Evolutionary conservation across 2,113 vertebrate species (phyloP).

Genomic region (Hyaena hyaena): DNA sequence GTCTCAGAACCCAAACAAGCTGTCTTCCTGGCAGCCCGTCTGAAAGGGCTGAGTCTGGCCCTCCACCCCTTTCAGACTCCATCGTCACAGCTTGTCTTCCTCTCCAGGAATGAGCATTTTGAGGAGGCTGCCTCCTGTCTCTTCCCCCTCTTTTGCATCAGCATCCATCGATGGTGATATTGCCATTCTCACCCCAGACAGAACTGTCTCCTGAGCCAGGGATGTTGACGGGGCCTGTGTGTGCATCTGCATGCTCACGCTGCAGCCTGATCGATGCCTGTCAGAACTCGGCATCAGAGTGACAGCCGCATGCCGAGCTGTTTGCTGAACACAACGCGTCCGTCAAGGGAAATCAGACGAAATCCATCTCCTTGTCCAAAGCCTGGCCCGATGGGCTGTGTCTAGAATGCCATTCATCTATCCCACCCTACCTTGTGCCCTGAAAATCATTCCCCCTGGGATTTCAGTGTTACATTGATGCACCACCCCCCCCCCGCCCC

Average conservation of each 20-base stretch:
- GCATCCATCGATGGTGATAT: not conserved
- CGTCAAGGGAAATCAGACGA: slow-evolving; percentile 76
- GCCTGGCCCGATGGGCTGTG: slow-evolving; percentile 37
- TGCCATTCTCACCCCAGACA: not conserved
- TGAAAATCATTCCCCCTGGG: not conserved
- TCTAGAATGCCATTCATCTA: slow-evolving; percentile 47
- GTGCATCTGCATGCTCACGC: slow-evolving; percentile 54
- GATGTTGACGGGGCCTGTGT: slow-evolving; percentile 42
- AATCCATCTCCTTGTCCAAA: slow-evolving; percentile 76
- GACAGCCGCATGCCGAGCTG: slow-evolving; percentile 71
- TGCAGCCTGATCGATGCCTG: slow-evolving; percentile 78
- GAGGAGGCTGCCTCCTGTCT: not conserved
- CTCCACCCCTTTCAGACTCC: not conserved
- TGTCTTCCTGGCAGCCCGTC: slow-evolving; percentile 37
- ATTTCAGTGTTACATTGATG: not conserved
- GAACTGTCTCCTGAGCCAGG: not conserved
- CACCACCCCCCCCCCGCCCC: not conserved
- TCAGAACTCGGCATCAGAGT: slow-evolving; percentile 71
- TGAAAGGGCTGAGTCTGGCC: not conserved
- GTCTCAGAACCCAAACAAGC: not conserved
- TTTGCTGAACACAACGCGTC: slow-evolving; percentile 78
- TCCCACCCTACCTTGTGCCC: slow-evolving; percentile 20
- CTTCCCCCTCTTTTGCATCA: not conserved
- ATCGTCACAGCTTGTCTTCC: not conserved
- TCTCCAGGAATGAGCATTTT: not conserved